Base-by-base conservation (phyloP, 1,140 invertebrate species). In the Eumeta japonica region DNA sequence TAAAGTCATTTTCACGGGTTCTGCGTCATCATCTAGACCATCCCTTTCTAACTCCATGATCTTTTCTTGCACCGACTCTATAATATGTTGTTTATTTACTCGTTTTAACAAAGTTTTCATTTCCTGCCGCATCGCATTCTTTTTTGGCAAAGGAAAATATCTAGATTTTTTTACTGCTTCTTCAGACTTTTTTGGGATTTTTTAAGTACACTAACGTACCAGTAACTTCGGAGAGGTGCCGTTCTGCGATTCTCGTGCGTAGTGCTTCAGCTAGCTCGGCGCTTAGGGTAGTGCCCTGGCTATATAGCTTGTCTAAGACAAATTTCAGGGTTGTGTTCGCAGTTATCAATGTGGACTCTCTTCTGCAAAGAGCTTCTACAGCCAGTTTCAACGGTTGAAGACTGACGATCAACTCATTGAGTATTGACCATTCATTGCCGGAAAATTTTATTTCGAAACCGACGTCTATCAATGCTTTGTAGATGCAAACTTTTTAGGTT, bases 401-500 rank as follows among this genome's bases (percentile, higher is more conserved):
- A 37, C 16, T 37, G 13, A 20, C 15, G 27, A 44, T 45, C 27
- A 50, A 32, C 16, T 42, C 39, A 35, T 30, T 45, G 16, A 47
- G 41, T 50, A 16, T 41, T 14, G 27, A 30, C 38, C 33, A 45
- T 16, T 53, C 51, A 33, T 45, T 14, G 24, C 41, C 36, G n/a
- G 20, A 35, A 24, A 54, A 46, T 40, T 41, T 27, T 4, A 50
- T 40, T 28, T 50, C 16, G 19, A 24, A 39, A 39, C 35, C 27
- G 16, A 48, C 13, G 37, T 51, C 48, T 31, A 54, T 51, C 16
- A 54, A 43, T 14, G 46, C 46, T 43, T 54, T 54, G 11, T 37
- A 16, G 20, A 54, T 44, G 20, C 43, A 45, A 12, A 27, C 31
- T 49, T 39, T n/a, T 46, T 35, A 50, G 17, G 28, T 39, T 45